Percentiles rank a stretch among this genome's conserved stretches.
Conservation (phyloP, 2,888 invertebrate species). For the Campopleginae sp. region DNA sequence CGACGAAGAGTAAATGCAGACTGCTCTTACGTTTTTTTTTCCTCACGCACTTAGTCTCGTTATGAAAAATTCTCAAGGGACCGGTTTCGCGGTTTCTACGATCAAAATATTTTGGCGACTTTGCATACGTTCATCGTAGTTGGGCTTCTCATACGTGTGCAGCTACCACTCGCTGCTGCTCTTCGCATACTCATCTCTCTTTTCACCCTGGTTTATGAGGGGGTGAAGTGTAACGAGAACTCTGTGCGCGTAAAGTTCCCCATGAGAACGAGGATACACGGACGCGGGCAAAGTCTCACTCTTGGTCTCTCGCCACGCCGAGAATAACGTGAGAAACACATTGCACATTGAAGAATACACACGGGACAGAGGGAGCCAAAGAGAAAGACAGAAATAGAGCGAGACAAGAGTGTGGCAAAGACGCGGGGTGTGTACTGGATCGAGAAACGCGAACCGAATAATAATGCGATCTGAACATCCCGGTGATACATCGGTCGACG, state of each 20-base stretch:
- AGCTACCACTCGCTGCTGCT: neutral
- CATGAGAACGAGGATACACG: slow-evolving; percentile 42
- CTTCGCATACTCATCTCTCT: slow-evolving; percentile 21
- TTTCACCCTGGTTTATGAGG: slow-evolving; percentile 40
- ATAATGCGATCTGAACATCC: slow-evolving; percentile 79
- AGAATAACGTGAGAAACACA: slow-evolving; percentile 63
- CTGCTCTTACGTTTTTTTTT: slow-evolving; percentile 15
- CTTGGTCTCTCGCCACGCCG: slow-evolving; percentile 49
- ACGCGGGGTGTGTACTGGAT: slow-evolving; percentile 71
- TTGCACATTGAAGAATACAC: slow-evolving; percentile 63
- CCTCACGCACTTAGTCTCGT: slow-evolving; percentile 30
- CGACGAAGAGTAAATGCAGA: neutral
- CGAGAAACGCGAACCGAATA: slow-evolving; percentile 77
- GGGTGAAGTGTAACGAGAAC: slow-evolving; percentile 56
- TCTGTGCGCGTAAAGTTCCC: slow-evolving; percentile 60
- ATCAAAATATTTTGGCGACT: slow-evolving; percentile 68
- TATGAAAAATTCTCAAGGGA: slow-evolving; percentile 45
- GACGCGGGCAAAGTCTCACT: slow-evolving; percentile 24
- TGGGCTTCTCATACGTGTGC: slow-evolving; percentile 37
- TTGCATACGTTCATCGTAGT: slow-evolving; percentile 64
- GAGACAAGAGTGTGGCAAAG: slow-evolving; percentile 57
- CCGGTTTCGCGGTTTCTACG: slow-evolving; percentile 65
- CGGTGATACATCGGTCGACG: slow-evolving; percentile 81
- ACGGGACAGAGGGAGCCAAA: slow-evolving; percentile 44
- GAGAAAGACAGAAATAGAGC: slow-evolving; percentile 56